Evolutionary conservation across 2,113 vertebrate genomes (phyloP).

Genomic region (Cottus gobio): DNA sequence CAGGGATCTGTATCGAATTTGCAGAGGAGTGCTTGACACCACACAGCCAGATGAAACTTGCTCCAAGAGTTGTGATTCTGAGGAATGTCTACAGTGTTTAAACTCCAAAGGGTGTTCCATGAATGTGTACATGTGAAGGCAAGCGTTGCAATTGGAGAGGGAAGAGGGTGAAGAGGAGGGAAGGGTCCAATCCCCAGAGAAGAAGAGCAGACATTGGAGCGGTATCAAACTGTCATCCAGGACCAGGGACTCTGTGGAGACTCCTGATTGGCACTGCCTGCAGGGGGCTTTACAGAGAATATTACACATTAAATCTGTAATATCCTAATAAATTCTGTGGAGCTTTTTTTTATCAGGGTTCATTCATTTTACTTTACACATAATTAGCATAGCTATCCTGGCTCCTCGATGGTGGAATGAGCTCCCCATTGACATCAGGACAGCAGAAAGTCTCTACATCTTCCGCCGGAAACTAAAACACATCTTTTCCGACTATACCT

Average conservation of each 20-base stretch:
- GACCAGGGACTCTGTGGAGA: constrained; percentile 47
- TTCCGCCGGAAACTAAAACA: too few species aligned
- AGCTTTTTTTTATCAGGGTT: neutral
- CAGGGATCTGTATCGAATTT: constrained; percentile 52
- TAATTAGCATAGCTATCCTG: neutral
- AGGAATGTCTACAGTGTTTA: constrained; percentile 63
- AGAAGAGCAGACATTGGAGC: constrained; percentile 11
- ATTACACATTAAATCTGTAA: constrained; percentile 10
- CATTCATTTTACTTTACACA: neutral
- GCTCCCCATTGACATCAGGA: too few species aligned
- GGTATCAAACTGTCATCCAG: constrained; percentile 55
- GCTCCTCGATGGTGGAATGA: too few species aligned
- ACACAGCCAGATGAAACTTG: constrained; percentile 61
- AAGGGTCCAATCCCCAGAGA: constrained; percentile 36
- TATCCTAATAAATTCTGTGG: neutral
- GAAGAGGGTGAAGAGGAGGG: constrained; percentile 18
- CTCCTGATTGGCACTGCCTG: constrained; percentile 33
- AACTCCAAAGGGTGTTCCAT: constrained; percentile 58
- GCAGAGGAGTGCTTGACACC: constrained; percentile 48
- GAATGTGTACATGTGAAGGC: constrained; percentile 46
- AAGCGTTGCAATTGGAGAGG: constrained; percentile 40
- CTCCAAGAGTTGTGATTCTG: constrained; percentile 55
- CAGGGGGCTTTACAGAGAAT: constrained; percentile 41
- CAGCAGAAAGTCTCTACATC: too few species aligned
- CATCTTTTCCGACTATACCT: too few species aligned